A percentile compares a stretch with the other conserved stretches of the same genome.
Evolutionary conservation across 1,140 invertebrate genomes (phyloP).

Genomic region (Galendromus occidentalis): DNA sequence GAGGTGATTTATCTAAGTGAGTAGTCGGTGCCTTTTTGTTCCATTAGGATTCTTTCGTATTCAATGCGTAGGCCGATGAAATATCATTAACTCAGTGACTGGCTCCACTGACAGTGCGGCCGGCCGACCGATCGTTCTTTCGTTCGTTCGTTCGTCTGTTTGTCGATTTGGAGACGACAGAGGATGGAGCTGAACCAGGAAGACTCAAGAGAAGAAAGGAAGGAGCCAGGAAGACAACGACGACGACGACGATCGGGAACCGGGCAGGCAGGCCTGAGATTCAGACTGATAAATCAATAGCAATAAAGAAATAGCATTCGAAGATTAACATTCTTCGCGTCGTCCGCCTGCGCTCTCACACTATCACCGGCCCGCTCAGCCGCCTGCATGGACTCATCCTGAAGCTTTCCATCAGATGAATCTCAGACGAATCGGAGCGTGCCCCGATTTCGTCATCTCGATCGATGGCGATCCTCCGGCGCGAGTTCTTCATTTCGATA

Average conservation of each 20-base stretch:
- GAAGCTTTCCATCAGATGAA: not conserved
- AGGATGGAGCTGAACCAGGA: not conserved
- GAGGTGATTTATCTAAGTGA: conserved; percentile 10
- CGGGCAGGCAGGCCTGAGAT: too few relatives aligned
- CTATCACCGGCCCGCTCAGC: not conserved
- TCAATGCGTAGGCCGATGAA: not conserved
- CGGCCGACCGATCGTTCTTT: not conserved
- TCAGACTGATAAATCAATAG: conserved; percentile 9
- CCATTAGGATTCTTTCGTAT: not conserved
- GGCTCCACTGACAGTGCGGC: too few relatives aligned
- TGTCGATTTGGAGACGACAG: not conserved
- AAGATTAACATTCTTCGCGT: conserved; percentile 4
- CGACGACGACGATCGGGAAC: too few relatives aligned
- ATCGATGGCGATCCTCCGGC: not conserved
- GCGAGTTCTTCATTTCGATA: not conserved
- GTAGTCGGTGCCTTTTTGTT: not conserved
- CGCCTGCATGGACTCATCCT: not conserved
- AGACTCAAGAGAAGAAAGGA: not conserved
- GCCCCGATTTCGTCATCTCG: not conserved
- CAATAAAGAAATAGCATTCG: conserved; percentile 12
- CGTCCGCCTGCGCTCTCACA: not conserved
- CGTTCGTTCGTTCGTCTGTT: not conserved
- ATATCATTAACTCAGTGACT: conserved; percentile 5
- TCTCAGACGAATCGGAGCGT: not conserved
- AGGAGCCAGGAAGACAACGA: too few relatives aligned